Base-by-base conservation (phyloP, 1,140 invertebrate genomes). In the Choristoneura fumiferana region DNA sequence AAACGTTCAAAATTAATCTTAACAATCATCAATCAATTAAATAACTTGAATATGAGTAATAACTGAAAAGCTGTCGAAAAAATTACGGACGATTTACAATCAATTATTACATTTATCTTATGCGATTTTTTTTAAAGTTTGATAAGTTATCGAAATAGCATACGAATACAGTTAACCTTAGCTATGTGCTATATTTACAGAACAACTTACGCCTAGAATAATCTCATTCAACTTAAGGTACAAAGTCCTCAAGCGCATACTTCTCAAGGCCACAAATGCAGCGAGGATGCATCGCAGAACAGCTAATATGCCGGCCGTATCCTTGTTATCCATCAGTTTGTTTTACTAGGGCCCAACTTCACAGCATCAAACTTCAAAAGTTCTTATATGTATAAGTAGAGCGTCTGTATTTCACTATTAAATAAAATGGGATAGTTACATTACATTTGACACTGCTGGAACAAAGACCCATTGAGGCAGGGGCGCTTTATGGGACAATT, bases 151-250 rank as follows among this genome's bases (percentile, higher is more conserved):
- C 67, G 56, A 73, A 70, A 73, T 70, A 73, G 69, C 60, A 70
- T 77, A 73, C 60, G 61, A 71, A 70, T 69, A 72, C 18, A 74
- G 60, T 76, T 67, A 68, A 69, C 58, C 72, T 79, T 70, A 35
- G 45, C 52, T 64, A 67, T 73, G 73, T 72, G 63, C 75, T 80
- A 82, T 67, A 81, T 82, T 70, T 82, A 82, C 79, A 82, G 61
- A 71, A 78, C 65, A 60, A 33, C 52, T 76, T 82, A 79, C 62
- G 71, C 69, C 74, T 84, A 87, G 63, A 74, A 84, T 84, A 87
- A 87, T 87, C 84, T 87, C 84, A 87, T 81, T 79, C 69, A 78
- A 74, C 71, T 63, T 79, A 75, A 77, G 76, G 73, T 68, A 73
- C 65, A 54, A 6, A 49, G 18, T 49, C 18, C 52, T 54, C 64